phyloP scores from a whole-genome alignment of 2,888 invertebrate genomes.

The Netelia virgata region DNA sequence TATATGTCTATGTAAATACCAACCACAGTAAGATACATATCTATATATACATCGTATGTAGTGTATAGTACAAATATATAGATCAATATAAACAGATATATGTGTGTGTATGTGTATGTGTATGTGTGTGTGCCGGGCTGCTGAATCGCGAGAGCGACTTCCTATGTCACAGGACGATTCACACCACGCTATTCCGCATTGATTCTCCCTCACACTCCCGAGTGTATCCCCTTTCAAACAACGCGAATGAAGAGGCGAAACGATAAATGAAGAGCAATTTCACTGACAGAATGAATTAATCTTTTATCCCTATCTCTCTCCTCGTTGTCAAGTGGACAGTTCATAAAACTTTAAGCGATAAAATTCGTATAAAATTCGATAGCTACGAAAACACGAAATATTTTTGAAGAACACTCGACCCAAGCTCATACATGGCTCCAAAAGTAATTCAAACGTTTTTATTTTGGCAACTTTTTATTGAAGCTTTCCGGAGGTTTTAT shows the following conservation, averaged over 20 bases:
- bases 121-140: slow-evolving; percentile 19
- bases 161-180: slow-evolving; percentile 47
- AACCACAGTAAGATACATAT: slow-evolving; percentile 26
- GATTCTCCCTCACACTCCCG: slow-evolving; percentile 6
- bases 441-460: too few relatives aligned
- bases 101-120: slow-evolving; percentile 7
- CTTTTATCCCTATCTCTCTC: slow-evolving; percentile 18
- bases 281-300: slow-evolving; percentile 24
- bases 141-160: slow-evolving; percentile 32
- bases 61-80: not conserved
- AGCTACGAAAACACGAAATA: not conserved
- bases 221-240: slow-evolving; percentile 29
- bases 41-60: not conserved
- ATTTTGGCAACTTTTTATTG: too few relatives aligned
- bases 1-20: slow-evolving; percentile 47
- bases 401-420: not conserved
- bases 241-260: slow-evolving; percentile 36
- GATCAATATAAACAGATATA: slow-evolving; percentile 3
- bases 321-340: not conserved
- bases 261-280: slow-evolving; percentile 37
- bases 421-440: too few relatives aligned
- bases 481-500: too few relatives aligned
- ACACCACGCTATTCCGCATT: slow-evolving; percentile 45
- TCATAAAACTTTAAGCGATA: not conserved
- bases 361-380: not conserved